These are phyloP conservation scores for Xestia c-nigrum DNA, from an alignment of 2,888 invertebrate species.

Conservation along the genomic window DNA sequence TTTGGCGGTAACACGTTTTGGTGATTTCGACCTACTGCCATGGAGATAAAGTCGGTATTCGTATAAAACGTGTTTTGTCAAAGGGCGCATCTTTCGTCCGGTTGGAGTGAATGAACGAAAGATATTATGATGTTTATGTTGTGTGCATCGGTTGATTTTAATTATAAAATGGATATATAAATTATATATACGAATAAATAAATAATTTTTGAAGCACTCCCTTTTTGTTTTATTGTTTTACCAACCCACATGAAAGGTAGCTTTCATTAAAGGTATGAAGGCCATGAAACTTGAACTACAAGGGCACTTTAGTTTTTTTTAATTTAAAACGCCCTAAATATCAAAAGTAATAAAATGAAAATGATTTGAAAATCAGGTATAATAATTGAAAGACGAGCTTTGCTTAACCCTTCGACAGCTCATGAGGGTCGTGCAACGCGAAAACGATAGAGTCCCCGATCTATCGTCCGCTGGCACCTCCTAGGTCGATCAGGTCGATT, in stretches of 20 bases:
- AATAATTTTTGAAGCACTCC: conserved; percentile 90
- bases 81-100: conserved; percentile 69
- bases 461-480: no score
- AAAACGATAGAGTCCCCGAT: no score
- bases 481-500: no score
- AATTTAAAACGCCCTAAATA: no score
- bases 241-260: background rate
- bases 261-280: background rate
- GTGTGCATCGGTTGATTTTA: conserved; percentile 89
- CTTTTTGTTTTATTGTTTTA: conserved; percentile 75
- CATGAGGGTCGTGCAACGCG: no score
- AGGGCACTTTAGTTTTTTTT: no score
- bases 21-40: conserved; percentile 73
- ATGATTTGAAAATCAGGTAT: no score
- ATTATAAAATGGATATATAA: conserved; percentile 90
- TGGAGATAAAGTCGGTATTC: conserved; percentile 68
- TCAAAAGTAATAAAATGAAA: no score
- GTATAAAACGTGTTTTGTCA: conserved; percentile 69
- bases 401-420: no score
- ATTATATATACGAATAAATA: conserved; percentile 90
- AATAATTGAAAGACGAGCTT: no score
- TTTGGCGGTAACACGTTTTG: conserved; percentile 65
- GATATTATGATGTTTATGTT: conserved; percentile 79
- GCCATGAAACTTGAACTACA: background rate
- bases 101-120: conserved; percentile 68